A percentile compares a stretch with the other conserved stretches of the same genome.
These are phyloP conservation scores for Myotis findleyi DNA, from an alignment of 2,797 vertebrate genomes.

Conservation along the genomic window DNA sequence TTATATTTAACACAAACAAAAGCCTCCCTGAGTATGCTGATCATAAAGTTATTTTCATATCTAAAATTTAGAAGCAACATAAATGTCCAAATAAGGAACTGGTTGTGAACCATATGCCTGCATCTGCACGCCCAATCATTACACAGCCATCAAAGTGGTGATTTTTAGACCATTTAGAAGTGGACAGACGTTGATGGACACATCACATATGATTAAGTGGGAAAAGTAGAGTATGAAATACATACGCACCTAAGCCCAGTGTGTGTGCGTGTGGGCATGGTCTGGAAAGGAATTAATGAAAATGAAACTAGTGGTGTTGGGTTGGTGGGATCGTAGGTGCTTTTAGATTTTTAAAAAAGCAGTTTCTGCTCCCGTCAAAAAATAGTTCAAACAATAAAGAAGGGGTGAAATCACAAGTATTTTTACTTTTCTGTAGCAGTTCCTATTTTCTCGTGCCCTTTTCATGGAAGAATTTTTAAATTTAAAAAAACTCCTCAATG, in stretches of 20 bases:
- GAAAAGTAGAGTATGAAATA: not conserved
- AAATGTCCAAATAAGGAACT: slow-evolving; percentile 40
- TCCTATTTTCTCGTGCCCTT: not conserved
- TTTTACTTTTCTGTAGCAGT: not conserved
- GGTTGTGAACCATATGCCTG: not conserved
- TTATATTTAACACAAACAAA: slow-evolving; percentile 76
- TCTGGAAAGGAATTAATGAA: not conserved
- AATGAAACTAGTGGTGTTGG: not conserved
- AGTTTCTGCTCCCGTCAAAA: not conserved
- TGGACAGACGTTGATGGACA: not conserved
- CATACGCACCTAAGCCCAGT: not conserved
- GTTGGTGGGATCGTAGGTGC: not conserved
- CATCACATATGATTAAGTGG: not conserved
- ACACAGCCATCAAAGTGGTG: not conserved
- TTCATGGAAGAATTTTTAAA: slow-evolving; percentile 6
- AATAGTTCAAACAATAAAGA: not conserved
- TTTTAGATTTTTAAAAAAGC: not conserved
- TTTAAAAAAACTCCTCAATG: not conserved
- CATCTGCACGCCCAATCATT: not conserved
- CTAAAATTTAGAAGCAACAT: slow-evolving; percentile 57
- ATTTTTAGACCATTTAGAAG: not conserved
- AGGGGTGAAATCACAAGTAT: not conserved
- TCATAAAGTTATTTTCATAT: slow-evolving; percentile 70
- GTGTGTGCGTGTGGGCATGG: not conserved
- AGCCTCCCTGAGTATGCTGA: slow-evolving; percentile 65